phyloP scores from a whole-genome alignment of 2,888 invertebrate genomes.

The Trisateles emortualis region DNA sequence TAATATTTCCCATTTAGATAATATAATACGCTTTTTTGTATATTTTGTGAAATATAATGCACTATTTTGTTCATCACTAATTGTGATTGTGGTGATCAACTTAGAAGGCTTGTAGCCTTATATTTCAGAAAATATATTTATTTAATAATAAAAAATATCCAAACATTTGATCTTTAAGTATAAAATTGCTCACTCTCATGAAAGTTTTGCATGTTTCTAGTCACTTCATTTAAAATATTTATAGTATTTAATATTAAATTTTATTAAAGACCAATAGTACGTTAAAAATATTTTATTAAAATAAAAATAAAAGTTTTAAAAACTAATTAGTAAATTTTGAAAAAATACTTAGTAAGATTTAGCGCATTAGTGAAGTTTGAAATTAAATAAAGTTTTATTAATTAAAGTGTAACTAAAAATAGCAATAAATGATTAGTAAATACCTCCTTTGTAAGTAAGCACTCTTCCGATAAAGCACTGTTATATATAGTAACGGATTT shows the following conservation, averaged over 20 bases:
- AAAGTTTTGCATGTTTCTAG: conserved; percentile 71
- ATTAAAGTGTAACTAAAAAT: conserved; percentile 52
- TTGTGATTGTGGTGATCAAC: conserved; percentile 8
- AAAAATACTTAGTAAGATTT: conserved; percentile 64
- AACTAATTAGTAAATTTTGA: conserved; percentile 61
- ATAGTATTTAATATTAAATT: conserved; percentile 61
- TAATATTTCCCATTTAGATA: conserved; percentile 56
- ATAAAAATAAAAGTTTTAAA: conserved; percentile 63
- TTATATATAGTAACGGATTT: conserved; percentile 38
- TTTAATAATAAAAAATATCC: conserved; percentile 18
- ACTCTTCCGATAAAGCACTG: conserved; percentile 65
- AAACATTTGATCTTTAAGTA: conserved; percentile 50
- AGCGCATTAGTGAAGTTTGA: conserved; percentile 68
- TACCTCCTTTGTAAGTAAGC: conserved; percentile 62
- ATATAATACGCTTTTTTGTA: conserved; percentile 43
- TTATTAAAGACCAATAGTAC: conserved; percentile 83
- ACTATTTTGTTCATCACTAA: background rate
- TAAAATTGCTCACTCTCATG: conserved; percentile 76
- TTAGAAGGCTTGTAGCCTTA: conserved; percentile 11
- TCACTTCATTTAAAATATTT: conserved; percentile 67
- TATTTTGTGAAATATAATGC: conserved; percentile 42
- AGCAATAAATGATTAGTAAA: conserved; percentile 74
- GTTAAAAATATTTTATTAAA: conserved; percentile 77
- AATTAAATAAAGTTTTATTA: conserved; percentile 57
- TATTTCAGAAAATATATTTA: conserved; percentile 28